Percentiles rank a stretch among this genome's conserved stretches.
Conservation (phyloP, 2,888 invertebrate species). For the Crioceris asparagi region DNA sequence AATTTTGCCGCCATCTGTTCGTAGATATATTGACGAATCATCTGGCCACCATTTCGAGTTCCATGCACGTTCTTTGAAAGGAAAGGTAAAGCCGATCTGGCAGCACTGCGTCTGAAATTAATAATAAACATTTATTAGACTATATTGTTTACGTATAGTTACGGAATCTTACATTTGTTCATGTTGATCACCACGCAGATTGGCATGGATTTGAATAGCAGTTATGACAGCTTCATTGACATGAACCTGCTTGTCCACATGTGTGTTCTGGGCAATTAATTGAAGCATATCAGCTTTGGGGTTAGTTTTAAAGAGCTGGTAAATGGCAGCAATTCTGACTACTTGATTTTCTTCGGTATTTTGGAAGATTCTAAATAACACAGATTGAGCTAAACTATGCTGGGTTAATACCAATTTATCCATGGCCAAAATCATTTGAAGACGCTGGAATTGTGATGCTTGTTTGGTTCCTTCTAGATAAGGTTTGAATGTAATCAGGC, state of each 20-base stretch:
- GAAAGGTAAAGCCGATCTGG: constrained; percentile 34
- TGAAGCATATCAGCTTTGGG: constrained; percentile 55
- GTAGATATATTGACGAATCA: constrained; percentile 35
- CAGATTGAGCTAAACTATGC: too few relatives aligned
- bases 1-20: constrained; percentile 39
- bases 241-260: constrained; percentile 49
- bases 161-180: too few relatives aligned
- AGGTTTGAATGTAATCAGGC: constrained; percentile 51
- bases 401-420: constrained; percentile 41
- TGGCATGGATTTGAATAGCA: constrained; percentile 46
- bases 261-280: constrained; percentile 58
- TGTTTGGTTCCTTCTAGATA: constrained; percentile 53
- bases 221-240: constrained; percentile 56
- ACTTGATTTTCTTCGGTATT: constrained; percentile 55
- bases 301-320: constrained; percentile 47
- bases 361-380: constrained; percentile 54
- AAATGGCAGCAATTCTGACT: constrained; percentile 54
- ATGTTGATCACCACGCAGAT: too few relatives aligned
- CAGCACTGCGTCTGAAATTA: constrained; percentile 35
- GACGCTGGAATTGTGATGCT: constrained; percentile 50
- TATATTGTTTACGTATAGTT: too few relatives aligned
- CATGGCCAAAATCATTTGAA: constrained; percentile 51
- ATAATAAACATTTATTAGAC: too few relatives aligned
- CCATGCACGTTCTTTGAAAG: constrained; percentile 37
- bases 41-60: constrained; percentile 42